Conservation (phyloP, 2,797 vertebrate genomes). For the Hemitrygon akajei region DNA sequence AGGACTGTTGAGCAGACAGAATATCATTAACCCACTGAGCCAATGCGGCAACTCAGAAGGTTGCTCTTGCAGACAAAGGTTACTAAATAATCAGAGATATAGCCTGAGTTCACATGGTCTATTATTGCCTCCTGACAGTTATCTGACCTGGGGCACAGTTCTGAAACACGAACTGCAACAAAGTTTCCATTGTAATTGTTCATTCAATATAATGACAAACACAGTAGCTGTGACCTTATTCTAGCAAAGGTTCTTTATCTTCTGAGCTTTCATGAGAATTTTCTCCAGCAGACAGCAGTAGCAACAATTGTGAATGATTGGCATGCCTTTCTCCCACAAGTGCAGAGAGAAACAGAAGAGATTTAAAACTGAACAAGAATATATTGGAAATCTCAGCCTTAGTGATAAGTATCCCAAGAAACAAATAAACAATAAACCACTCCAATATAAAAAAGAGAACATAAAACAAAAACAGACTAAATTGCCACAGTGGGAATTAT, state of each 20-base stretch:
- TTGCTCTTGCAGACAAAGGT: neutral
- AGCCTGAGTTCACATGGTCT: neutral
- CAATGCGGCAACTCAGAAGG: neutral
- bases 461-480: neutral
- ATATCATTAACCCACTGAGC: neutral
- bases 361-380: neutral
- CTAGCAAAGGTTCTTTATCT: slow-evolving; percentile 22
- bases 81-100: neutral
- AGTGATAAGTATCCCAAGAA: neutral
- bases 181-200: neutral
- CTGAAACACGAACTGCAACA: neutral
- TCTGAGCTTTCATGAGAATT: slow-evolving; percentile 11
- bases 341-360: neutral
- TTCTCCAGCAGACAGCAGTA: neutral
- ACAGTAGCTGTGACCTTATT: slow-evolving; percentile 10
- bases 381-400: neutral
- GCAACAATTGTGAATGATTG: neutral
- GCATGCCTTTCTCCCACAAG: neutral
- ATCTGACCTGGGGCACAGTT: neutral
- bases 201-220: slow-evolving; percentile 24
- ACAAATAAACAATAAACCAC: neutral
- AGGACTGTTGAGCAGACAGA: neutral
- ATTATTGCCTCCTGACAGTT: slow-evolving; percentile 15
- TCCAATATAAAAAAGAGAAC: neutral
- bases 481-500: neutral